Evolutionary conservation across 2,113 vertebrate species (phyloP), one percentile per base, ranked within the genome.

Genomic region (Mugil cephalus): DNA sequence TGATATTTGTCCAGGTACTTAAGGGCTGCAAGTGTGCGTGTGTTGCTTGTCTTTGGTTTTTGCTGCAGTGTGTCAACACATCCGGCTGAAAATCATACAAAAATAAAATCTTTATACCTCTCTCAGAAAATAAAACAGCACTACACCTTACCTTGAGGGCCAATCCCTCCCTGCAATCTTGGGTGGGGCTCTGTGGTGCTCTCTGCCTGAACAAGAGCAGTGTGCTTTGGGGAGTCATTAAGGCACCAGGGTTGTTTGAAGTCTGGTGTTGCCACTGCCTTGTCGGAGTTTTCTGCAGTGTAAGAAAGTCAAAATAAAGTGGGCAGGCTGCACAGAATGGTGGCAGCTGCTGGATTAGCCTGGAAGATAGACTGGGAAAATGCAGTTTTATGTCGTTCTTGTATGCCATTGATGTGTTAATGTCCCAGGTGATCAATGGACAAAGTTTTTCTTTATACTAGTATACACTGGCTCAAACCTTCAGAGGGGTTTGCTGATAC

Each of bases 51-150:
- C 18, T 46, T 14, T 52, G 62, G 0, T 61, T 77, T 40, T 6
- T 55, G 21, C 71, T 43, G 43, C 53, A 52, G 42, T 39, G 15
- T 75, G 74, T 76, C 36, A 55, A 19, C 59, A 13, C 35, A 6
- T 21, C 71, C 38, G 53, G 21, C 38, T 50, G 38, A 77, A 55
- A 45, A 62, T 0, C 0, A 66, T 56, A 19, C 6, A 10, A 30
- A 34, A 69, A 63, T 64, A 69, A 63, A 45, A 65, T 52, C 7
- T 48, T 35, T 39, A 30, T 30, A 63, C 43, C 43, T n/a, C 21
- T 50, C 38, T 38, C 79, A 53, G 56, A 38, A 77, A 58, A 58
- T 36, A 38, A 47, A 72, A 62, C 69, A 14, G 3, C 21, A 11
- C 43, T 30, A 10, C 36, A 21, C 48, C 36, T 71, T 54, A 0